Conservation (phyloP, 2,888 invertebrate species). For the Chloromyia formosa region DNA sequence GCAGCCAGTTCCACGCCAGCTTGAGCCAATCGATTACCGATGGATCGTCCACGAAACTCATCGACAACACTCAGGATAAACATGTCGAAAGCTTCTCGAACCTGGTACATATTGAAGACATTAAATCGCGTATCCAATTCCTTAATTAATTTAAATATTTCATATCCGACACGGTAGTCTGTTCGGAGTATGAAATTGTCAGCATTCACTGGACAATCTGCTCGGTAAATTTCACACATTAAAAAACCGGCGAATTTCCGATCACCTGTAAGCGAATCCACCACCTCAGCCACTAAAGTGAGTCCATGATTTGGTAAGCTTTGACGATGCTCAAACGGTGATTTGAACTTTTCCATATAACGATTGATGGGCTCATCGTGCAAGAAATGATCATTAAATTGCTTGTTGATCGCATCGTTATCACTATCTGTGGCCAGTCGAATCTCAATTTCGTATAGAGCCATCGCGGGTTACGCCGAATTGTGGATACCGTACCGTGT, state of each 20-base stretch:
- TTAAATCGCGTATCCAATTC: neutral
- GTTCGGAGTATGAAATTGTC: constrained; percentile 11
- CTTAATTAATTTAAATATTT: neutral
- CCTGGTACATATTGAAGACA: neutral
- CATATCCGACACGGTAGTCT: constrained; percentile 12
- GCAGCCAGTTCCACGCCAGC: neutral
- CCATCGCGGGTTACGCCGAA: no score
- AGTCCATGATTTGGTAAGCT: constrained; percentile 8
- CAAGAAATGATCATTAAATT: constrained; percentile 15
- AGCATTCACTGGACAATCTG: neutral
- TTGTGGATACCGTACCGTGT: no score
- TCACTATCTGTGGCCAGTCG: constrained; percentile 12
- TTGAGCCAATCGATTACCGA: neutral
- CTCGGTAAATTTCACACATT: neutral
- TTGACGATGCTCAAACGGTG: neutral
- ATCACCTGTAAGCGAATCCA: neutral
- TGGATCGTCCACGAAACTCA: neutral
- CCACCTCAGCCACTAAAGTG: constrained; percentile 15
- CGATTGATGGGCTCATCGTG: constrained; percentile 17
- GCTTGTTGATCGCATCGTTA: neutral
- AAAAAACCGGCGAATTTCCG: constrained; percentile 29
- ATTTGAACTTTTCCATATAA: constrained; percentile 15
- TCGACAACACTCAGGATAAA: constrained; percentile 7
- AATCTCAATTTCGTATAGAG: neutral
- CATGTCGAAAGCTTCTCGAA: constrained; percentile 5